Conservation (phyloP, 2,797 vertebrate species). For the Premnoplex brunnescens region DNA sequence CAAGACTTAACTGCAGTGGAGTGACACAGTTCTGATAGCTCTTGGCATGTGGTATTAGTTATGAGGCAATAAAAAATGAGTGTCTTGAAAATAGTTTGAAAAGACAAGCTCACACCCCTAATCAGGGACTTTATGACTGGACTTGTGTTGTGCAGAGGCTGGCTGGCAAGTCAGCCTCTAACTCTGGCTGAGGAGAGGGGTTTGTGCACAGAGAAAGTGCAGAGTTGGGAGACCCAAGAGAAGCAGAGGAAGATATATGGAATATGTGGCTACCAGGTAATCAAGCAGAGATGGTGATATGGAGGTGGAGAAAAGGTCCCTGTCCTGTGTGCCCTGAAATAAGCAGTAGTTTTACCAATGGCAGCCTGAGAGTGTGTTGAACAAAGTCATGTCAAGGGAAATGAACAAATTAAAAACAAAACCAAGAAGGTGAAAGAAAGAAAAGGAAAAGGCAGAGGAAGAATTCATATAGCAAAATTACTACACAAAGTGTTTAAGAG, state of each 20-base stretch:
- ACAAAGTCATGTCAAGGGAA: background rate
- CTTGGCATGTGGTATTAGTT: background rate
- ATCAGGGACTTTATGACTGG: background rate
- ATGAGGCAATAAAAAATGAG: background rate
- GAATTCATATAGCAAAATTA: background rate
- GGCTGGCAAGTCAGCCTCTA: background rate
- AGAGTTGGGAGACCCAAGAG: background rate
- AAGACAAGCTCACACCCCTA: background rate
- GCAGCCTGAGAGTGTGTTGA: background rate
- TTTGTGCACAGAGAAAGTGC: background rate
- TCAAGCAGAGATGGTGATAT: background rate
- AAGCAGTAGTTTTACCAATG: background rate
- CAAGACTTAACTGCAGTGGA: background rate
- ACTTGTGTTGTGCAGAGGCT: background rate
- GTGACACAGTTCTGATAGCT: background rate
- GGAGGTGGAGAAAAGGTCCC: background rate
- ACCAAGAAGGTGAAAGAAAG: background rate
- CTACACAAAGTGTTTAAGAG: background rate
- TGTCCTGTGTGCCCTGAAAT: background rate
- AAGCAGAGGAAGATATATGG: background rate
- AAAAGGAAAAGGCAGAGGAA: background rate
- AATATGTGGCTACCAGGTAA: background rate
- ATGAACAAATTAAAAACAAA: background rate
- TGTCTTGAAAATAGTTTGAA: background rate
- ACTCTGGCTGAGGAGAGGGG: background rate